Percentiles rank a stretch among this genome's conserved stretches.
These are phyloP conservation scores for Anoncus sp. DNA, from an alignment of 2,888 invertebrate species.

Conservation along the genomic window DNA sequence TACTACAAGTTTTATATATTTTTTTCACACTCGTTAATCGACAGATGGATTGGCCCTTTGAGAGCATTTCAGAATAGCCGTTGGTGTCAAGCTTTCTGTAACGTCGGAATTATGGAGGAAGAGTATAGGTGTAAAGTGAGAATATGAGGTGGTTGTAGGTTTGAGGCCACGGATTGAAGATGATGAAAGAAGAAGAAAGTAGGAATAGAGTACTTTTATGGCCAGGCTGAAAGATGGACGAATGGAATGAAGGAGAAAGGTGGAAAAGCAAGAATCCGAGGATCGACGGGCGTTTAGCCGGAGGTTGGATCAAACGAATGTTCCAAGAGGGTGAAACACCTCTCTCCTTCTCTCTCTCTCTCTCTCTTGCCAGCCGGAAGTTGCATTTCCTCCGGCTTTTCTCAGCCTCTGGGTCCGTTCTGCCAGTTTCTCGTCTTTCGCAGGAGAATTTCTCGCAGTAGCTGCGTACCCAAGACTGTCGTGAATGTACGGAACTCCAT, in stretches of 20 bases:
- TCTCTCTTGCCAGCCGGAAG: conserved; percentile 46
- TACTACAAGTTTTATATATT: too few relatives aligned
- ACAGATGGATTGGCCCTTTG: neutral
- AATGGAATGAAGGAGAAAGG: conserved; percentile 10
- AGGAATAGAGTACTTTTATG: conserved; percentile 19
- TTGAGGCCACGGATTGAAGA: neutral
- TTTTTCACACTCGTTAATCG: too few relatives aligned
- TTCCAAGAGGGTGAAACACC: conserved; percentile 31
- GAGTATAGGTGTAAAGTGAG: conserved; percentile 1
- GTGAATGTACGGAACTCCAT: conserved; percentile 1
- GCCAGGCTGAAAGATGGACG: conserved; percentile 29
- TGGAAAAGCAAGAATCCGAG: conserved; percentile 16
- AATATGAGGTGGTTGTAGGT: neutral
- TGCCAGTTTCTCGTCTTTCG: conserved; percentile 30
- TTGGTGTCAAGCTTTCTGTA: neutral
- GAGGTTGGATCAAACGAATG: conserved; percentile 57
- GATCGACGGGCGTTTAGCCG: conserved; percentile 45
- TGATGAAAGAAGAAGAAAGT: conserved; percentile 4
- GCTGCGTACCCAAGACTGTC: conserved; percentile 17
- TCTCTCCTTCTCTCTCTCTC: conserved; percentile 6
- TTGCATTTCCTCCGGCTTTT: conserved; percentile 49
- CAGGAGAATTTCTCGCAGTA: conserved; percentile 2
- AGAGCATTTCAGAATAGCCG: neutral
- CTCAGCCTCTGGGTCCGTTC: conserved; percentile 28
- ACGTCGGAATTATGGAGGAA: neutral